A percentile compares a stretch with the other conserved stretches of the same genome.
Evolutionary conservation across 2,113 vertebrate species (phyloP).

Genomic region (Mormyrus lacerda): DNA sequence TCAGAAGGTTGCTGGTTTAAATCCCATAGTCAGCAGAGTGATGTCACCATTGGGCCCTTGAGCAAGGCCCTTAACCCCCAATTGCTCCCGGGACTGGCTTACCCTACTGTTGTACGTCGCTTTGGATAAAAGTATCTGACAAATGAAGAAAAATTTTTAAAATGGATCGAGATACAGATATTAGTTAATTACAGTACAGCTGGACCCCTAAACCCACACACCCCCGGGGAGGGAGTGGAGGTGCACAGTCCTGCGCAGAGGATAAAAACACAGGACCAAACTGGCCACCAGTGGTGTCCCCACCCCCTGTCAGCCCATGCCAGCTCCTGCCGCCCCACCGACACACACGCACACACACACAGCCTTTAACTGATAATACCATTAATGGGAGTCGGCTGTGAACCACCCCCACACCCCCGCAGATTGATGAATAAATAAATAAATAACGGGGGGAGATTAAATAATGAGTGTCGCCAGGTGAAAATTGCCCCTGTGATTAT

Average conservation of each 20-base stretch:
- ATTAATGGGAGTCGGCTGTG: background rate
- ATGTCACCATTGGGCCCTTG: background rate
- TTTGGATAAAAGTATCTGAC: background rate
- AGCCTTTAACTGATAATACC: background rate
- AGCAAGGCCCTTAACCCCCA: background rate
- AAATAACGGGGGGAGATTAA: background rate
- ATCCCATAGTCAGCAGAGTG: background rate
- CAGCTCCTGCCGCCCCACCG: background rate
- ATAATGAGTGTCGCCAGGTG: background rate
- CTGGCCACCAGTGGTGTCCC: background rate
- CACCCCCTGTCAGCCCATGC: too few species aligned
- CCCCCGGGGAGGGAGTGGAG: background rate
- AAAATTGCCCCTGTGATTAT: slow-evolving; percentile 12
- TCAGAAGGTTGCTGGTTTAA: background rate
- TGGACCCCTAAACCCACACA: background rate
- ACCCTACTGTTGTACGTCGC: background rate
- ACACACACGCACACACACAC: background rate
- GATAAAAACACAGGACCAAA: background rate
- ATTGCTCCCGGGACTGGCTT: background rate
- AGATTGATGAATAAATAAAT: slow-evolving; percentile 4
- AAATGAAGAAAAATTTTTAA: background rate
- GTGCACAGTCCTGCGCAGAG: background rate
- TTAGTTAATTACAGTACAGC: background rate
- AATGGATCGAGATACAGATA: background rate
- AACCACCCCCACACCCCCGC: background rate